These are phyloP conservation scores for Ctenomys sociabilis DNA, from an alignment of 2,113 vertebrate species.

Conservation along the genomic window DNA sequence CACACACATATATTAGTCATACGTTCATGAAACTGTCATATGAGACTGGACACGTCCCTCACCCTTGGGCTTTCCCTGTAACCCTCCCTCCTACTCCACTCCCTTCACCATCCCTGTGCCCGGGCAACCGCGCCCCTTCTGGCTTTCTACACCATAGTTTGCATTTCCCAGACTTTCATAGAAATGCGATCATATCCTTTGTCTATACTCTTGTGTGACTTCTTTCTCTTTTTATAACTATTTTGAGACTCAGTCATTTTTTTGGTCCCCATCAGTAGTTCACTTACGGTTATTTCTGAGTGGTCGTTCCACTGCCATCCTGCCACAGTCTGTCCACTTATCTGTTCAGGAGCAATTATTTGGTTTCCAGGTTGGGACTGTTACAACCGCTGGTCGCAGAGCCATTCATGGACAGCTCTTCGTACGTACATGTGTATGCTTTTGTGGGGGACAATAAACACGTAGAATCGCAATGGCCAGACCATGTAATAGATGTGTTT, in stretches of 20 bases:
- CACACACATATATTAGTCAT: not conserved
- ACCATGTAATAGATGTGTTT: not conserved
- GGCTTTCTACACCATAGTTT: not conserved
- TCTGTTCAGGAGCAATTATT: not conserved
- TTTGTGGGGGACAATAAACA: not conserved
- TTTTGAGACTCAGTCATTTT: not conserved
- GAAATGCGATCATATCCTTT: not conserved
- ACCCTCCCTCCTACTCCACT: not conserved
- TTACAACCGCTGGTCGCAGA: not conserved
- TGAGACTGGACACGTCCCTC: not conserved
- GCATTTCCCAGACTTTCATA: not conserved
- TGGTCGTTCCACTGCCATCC: not conserved
- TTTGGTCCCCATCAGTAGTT: not conserved
- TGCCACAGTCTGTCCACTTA: not conserved
- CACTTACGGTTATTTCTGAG: not conserved
- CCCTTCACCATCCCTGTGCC: accelerated
- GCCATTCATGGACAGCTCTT: not conserved
- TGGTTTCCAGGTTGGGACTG: not conserved
- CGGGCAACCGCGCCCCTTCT: not conserved
- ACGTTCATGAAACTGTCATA: not conserved
- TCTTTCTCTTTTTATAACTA: not conserved
- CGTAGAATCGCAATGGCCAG: not conserved
- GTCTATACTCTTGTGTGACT: not conserved
- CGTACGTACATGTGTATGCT: not conserved
- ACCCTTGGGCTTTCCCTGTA: not conserved